Base-by-base conservation (phyloP, 2,888 invertebrate genomes). In the Mayetiola destructor region DNA sequence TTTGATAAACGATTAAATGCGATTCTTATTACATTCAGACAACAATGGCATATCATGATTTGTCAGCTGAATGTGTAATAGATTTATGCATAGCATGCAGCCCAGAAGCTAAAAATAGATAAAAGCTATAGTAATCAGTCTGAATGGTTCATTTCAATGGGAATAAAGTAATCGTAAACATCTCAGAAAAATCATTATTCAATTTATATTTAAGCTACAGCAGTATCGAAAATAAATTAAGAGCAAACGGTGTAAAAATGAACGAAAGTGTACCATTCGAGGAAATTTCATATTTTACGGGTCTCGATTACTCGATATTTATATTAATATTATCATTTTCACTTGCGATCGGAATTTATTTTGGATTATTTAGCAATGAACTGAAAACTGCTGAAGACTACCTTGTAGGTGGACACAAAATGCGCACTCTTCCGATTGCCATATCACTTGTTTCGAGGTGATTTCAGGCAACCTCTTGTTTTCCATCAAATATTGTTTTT, bases 391-490 rank as follows among this genome's bases (percentile, higher is more conserved):
- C 72, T 0, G 76, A 78, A 37, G 76, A 76, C 59, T 80, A 80
- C 65, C 69, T 81, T 37, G 72, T 77, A 63, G 80, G 79, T 2
- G 76, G 76, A 54, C 73, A 75, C 59, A 72, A 71, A 59, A 75
- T 81, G 73, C 72, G 75, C 59, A 73, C 76, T 1, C 70, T 80
- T 60, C 81, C 82, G 1, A 78, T 82, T 57, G 76, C 80, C 14
- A 76, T 81, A 65, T 81, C 81, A 0, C 67, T 82, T n/a, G 71
- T 81, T 59, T 80, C 81, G 37, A 76, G 75, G 76, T 76, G 57
- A 36, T 21, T 48, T 14, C 6, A 48, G 30, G 16, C 10, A 3
- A n/a, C 8, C n/a, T n/a, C n/a, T n/a, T n/a, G n/a, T n/a, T n/a
- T n/a, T n/a, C n/a, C n/a, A n/a, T n/a, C n/a, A n/a, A n/a, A n/a